Evolutionary conservation across 2,113 vertebrate genomes (phyloP).

Genomic region (Passer montanus): DNA sequence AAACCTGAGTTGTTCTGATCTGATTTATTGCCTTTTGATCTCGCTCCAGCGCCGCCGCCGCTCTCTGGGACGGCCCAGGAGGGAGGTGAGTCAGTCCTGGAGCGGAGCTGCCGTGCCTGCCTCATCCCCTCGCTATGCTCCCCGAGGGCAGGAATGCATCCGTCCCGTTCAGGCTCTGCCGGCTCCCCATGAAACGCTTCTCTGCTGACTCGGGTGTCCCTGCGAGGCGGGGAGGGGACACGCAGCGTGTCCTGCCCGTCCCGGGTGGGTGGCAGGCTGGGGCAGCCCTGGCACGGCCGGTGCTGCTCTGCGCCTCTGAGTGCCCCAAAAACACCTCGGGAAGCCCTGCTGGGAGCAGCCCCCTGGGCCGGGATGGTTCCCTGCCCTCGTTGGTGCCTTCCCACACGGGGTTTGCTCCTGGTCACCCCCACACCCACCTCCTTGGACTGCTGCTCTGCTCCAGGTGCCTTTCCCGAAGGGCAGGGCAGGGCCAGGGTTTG

Average conservation of each 20-base stretch:
- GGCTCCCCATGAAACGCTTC: background rate
- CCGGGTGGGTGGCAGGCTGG: background rate
- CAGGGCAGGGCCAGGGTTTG: background rate
- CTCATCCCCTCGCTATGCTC: slow-evolving; percentile 10
- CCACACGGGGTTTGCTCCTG: background rate
- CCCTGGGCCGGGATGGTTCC: background rate
- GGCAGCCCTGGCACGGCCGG: background rate
- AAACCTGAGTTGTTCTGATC: background rate
- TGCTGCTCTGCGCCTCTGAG: background rate
- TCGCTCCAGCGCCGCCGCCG: background rate
- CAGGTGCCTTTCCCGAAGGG: background rate
- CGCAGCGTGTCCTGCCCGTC: background rate
- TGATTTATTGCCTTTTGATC: background rate
- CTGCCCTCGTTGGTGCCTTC: background rate
- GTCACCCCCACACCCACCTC: accelerated
- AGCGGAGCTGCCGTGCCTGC: background rate
- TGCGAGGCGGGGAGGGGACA: background rate
- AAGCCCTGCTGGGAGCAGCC: background rate
- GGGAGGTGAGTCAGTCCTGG: slow-evolving; percentile 26
- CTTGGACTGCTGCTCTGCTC: background rate
- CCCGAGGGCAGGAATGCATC: slow-evolving; percentile 17
- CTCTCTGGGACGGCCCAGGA: background rate
- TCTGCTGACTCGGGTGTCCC: background rate
- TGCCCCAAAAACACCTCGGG: background rate
- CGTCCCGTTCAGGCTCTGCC: background rate